Conservation (phyloP, 2,888 invertebrate species). For the Rugalucina vietnamica region DNA sequence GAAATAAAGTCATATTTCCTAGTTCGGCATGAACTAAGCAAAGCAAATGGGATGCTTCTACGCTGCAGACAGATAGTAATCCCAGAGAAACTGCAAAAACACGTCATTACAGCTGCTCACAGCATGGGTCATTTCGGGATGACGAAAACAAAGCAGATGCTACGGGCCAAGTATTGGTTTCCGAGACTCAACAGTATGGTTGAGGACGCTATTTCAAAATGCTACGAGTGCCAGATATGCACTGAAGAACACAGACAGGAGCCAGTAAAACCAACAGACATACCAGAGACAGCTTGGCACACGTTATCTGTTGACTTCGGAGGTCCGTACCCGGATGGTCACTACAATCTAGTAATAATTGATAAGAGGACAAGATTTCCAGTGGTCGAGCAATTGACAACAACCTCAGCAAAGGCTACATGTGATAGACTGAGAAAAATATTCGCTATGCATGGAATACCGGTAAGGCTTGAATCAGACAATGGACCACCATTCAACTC, state of each 20-base stretch:
- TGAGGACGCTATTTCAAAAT: conserved; percentile 18
- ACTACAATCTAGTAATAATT: too few species aligned
- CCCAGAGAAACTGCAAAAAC: conserved; percentile 26
- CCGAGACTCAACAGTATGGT: too few species aligned
- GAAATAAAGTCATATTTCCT: conserved; percentile 20
- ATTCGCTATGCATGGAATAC: conserved; percentile 47
- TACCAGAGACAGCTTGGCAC: conserved; percentile 30
- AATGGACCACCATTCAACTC: conserved; percentile 50
- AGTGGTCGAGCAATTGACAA: conserved; percentile 18
- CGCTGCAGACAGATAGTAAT: conserved; percentile 13
- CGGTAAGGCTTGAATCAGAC: conserved; percentile 13
- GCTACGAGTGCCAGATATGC: conserved; percentile 35
- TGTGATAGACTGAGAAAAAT: conserved; percentile 22
- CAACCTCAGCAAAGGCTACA: conserved; percentile 18
- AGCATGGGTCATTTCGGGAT: conserved; percentile 29
- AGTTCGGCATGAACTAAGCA: conserved; percentile 15
- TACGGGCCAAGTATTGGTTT: too few species aligned
- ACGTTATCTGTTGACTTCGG: conserved; percentile 23
- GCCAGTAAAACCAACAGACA: conserved; percentile 27
- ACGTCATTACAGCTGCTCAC: conserved; percentile 17
- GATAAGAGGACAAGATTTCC: conserved; percentile 10
- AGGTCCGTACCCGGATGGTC: too few species aligned
- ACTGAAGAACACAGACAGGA: conserved; percentile 27
- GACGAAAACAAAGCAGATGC: conserved; percentile 32
- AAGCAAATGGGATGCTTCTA: conserved; percentile 20